Evolutionary conservation across 1,140 invertebrate genomes (phyloP).

Genomic region (Pseudomyrmex flavicornis): DNA sequence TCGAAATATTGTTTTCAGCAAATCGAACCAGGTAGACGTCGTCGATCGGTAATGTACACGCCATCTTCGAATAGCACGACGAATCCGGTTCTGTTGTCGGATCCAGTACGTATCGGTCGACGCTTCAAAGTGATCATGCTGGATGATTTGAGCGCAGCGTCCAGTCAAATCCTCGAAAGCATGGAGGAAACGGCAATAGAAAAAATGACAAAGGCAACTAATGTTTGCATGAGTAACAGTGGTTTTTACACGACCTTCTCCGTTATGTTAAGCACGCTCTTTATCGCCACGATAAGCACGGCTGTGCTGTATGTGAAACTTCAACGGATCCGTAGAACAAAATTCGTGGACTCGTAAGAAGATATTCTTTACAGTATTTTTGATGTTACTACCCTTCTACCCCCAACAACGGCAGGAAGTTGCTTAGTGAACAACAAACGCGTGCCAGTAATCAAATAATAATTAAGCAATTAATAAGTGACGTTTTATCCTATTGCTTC

Average conservation of each 20-base stretch:
- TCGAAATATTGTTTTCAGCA: constrained; percentile 78
- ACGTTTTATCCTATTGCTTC: constrained; percentile 22
- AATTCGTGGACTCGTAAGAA: constrained; percentile 68
- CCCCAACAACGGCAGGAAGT: background rate
- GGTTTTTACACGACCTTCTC: constrained; percentile 81
- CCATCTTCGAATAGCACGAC: constrained; percentile 77
- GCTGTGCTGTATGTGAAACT: constrained; percentile 80
- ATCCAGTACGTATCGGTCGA: constrained; percentile 87
- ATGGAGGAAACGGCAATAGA: constrained; percentile 74
- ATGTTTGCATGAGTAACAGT: constrained; percentile 80
- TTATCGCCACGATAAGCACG: constrained; percentile 77
- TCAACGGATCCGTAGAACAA: constrained; percentile 76
- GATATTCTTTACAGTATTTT: background rate
- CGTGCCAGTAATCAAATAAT: constrained; percentile 55
- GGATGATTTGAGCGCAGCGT: constrained; percentile 86
- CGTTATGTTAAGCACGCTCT: constrained; percentile 77
- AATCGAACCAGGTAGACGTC: constrained; percentile 87
- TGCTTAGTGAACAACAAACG: constrained; percentile 19
- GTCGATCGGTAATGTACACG: constrained; percentile 85
- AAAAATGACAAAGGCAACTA: constrained; percentile 66
- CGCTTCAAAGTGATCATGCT: constrained; percentile 88
- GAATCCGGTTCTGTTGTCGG: constrained; percentile 76
- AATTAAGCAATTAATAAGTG: constrained; percentile 29
- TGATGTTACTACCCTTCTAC: background rate
- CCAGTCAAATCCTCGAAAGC: constrained; percentile 74